Percentiles rank a stretch among this genome's conserved stretches.
Evolutionary conservation across 2,113 vertebrate genomes (phyloP).

Genomic region (Platichthys flesus): DNA sequence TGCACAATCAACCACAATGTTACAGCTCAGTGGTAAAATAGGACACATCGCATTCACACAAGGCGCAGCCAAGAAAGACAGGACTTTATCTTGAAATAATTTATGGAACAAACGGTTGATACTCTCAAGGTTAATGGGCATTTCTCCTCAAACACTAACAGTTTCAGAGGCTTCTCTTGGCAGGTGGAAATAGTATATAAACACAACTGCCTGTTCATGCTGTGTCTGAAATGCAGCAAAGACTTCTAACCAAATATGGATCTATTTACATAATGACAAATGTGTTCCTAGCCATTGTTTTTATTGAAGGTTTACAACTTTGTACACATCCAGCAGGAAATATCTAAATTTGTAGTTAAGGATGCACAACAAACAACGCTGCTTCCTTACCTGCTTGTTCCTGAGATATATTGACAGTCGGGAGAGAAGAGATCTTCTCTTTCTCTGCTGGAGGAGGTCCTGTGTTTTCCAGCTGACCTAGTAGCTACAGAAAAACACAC

Average conservation of each 20-base stretch:
- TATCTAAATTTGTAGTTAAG: not conserved
- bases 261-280: not conserved
- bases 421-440: slow-evolving; percentile 94
- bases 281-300: not conserved
- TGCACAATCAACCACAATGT: slow-evolving; percentile 5
- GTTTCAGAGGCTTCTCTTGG: slow-evolving; percentile 17
- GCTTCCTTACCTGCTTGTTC: slow-evolving; percentile 91
- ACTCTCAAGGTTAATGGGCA: slow-evolving; percentile 23
- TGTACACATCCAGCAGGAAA: not conserved
- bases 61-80: not conserved
- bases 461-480: slow-evolving; percentile 96
- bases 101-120: slow-evolving; percentile 22
- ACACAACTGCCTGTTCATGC: not conserved
- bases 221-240: not conserved
- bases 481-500: slow-evolving; percentile 81
- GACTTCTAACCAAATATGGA: not conserved
- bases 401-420: slow-evolving; percentile 93
- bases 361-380: not conserved
- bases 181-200: slow-evolving; percentile 5
- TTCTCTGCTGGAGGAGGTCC: slow-evolving; percentile 96
- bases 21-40: slow-evolving; percentile 26
- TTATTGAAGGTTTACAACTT: not conserved
- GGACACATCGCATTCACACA: not conserved
- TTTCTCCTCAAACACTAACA: slow-evolving; percentile 7
- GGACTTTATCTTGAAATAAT: not conserved